Evolutionary conservation across 2,888 invertebrate genomes (phyloP).

Genomic region (Poecilobothrus nobilitatus): DNA sequence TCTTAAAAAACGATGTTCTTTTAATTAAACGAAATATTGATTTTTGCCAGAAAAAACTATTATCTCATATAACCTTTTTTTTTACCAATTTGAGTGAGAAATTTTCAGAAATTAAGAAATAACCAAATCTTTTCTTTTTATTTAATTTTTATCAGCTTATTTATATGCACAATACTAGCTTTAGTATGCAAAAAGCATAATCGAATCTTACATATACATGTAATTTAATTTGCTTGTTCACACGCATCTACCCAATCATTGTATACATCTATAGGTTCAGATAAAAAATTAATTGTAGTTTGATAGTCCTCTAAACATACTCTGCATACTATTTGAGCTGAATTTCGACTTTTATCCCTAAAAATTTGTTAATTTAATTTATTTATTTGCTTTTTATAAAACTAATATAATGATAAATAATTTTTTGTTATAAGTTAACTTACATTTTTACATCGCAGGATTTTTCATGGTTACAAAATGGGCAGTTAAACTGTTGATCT

Average conservation of each 20-base stretch:
- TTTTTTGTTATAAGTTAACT: constrained; percentile 36
- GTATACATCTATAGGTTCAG: constrained; percentile 97
- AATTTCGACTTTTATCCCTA: constrained; percentile 92
- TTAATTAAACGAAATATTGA: no score
- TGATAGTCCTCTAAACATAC: constrained; percentile 97
- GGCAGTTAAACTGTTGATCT: constrained; percentile 95
- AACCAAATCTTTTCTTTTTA: no score
- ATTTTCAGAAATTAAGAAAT: no score
- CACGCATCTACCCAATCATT: constrained; percentile 99
- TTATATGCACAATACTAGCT: no score
- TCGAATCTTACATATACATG: no score
- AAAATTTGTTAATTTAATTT: constrained; percentile 36
- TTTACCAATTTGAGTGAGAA: no score
- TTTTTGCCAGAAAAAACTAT: no score
- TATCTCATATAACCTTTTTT: no score
- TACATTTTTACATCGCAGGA: constrained; percentile 99
- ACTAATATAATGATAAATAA: background rate
- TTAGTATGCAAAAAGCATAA: no score
- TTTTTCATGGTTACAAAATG: constrained; percentile 98
- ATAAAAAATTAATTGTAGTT: constrained; percentile 89
- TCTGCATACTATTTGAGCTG: constrained; percentile 88
- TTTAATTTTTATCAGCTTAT: no score
- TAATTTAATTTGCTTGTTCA: constrained; percentile 78
- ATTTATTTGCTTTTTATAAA: no score
- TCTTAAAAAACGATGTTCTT: no score